Conservation (phyloP, 2,888 invertebrate genomes). For the Dynastes maya region DNA sequence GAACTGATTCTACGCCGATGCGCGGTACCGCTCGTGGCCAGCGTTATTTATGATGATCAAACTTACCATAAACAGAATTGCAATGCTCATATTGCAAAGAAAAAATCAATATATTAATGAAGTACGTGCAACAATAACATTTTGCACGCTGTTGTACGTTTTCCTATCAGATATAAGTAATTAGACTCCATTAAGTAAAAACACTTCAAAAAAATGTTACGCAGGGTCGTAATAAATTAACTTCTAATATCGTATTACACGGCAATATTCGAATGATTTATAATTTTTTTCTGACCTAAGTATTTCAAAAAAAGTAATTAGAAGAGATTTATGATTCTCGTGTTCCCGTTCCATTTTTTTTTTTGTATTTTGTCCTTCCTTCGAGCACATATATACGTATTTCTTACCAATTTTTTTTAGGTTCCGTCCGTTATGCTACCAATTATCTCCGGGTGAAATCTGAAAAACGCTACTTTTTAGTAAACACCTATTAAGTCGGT, state of each 20-base stretch:
- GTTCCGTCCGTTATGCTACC: slow-evolving; percentile 38
- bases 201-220: slow-evolving; percentile 14
- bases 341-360: slow-evolving; percentile 32
- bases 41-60: no score
- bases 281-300: slow-evolving; percentile 34
- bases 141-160: no score
- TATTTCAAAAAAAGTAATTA: slow-evolving; percentile 48
- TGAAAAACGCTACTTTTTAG: slow-evolving; percentile 57
- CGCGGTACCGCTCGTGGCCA: no score
- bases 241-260: slow-evolving; percentile 47
- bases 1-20: no score
- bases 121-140: no score
- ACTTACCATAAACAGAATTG: no score
- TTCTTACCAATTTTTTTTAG: slow-evolving; percentile 12
- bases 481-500: slow-evolving; percentile 57
- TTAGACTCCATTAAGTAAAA: slow-evolving; percentile 9
- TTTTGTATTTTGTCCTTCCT: slow-evolving; percentile 31
- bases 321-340: slow-evolving; percentile 47
- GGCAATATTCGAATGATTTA: slow-evolving; percentile 46
- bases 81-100: no score
- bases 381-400: not conserved
- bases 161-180: not conserved
- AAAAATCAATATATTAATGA: no score
- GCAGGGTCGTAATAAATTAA: slow-evolving; percentile 30
- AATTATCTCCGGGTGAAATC: slow-evolving; percentile 56